Conservation (phyloP, 2,888 invertebrate genomes). For the Zygogramma bicolorata region DNA sequence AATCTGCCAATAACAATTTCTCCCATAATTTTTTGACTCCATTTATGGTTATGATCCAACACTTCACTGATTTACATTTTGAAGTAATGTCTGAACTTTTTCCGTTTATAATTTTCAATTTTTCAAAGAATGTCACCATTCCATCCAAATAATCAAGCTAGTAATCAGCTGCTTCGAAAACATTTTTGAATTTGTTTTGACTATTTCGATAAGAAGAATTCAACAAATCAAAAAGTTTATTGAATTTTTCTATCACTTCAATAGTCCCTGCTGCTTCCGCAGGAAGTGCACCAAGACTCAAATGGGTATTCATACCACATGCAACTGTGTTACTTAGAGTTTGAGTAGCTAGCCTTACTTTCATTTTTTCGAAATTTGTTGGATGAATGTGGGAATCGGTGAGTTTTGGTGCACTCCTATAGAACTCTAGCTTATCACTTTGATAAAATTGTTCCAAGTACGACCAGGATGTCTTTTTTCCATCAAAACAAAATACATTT, state of each 20-base stretch:
- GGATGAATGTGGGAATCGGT: no score
- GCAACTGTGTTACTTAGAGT: conserved; percentile 25
- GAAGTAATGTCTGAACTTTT: no score
- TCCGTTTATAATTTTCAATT: conserved; percentile 4
- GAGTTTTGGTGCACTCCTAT: no score
- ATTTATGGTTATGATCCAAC: no score
- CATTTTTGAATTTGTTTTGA: conserved; percentile 17
- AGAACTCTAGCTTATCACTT: no score
- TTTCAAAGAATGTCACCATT: conserved; percentile 7
- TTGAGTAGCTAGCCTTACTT: no score
- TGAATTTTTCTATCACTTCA: neutral
- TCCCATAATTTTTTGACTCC: no score
- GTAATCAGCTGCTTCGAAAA: conserved; percentile 17
- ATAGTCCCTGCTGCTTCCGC: neutral
- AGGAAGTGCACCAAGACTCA: conserved; percentile 19
- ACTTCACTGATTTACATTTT: no score
- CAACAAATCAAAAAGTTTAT: neutral
- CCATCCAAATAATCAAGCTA: conserved; percentile 4
- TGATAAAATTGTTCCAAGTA: no score
- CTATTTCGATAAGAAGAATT: neutral
- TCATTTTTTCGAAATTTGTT: no score
- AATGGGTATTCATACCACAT: conserved; percentile 23
- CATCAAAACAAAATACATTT: neutral
- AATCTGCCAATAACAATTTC: no score
- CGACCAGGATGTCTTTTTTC: no score